These are phyloP conservation scores for Pterois miles DNA, from an alignment of 2,797 vertebrate genomes.

Conservation along the genomic window DNA sequence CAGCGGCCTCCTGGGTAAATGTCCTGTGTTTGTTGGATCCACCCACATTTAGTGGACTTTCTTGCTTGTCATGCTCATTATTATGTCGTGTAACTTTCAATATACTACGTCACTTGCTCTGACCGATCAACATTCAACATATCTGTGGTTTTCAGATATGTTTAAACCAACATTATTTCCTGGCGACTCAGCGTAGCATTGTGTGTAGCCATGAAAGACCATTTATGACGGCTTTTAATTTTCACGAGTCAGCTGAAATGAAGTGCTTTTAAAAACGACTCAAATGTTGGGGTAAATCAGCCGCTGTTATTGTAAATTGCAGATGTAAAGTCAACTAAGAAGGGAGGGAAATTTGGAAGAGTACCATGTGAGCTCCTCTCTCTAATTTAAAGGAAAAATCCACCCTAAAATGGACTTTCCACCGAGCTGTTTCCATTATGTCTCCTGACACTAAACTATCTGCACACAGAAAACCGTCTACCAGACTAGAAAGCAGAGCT, in stretches of 20 bases:
- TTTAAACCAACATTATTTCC: too few species aligned
- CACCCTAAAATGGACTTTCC: background rate
- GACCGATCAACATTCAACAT: too few species aligned
- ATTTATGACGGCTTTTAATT: background rate
- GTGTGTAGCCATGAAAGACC: background rate
- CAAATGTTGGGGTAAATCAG: background rate
- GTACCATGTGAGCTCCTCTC: background rate
- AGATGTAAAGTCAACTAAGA: background rate
- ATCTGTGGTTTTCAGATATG: fast-evolving
- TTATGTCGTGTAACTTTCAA: background rate
- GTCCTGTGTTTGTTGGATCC: too few species aligned
- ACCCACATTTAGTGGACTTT: too few species aligned
- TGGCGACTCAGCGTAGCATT: too few species aligned
- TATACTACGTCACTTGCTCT: background rate
- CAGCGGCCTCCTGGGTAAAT: too few species aligned
- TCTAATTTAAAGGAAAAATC: constrained; percentile 1
- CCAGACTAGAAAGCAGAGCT: constrained; percentile 17
- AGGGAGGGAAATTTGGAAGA: background rate
- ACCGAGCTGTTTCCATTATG: background rate
- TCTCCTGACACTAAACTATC: background rate
- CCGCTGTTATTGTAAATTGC: too few species aligned
- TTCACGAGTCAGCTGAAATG: background rate
- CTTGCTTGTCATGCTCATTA: too few species aligned
- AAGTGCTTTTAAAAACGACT: background rate
- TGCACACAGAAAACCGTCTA: background rate